Base-by-base conservation (phyloP, 2,888 invertebrate genomes). In the Balanococcus diminutus region DNA sequence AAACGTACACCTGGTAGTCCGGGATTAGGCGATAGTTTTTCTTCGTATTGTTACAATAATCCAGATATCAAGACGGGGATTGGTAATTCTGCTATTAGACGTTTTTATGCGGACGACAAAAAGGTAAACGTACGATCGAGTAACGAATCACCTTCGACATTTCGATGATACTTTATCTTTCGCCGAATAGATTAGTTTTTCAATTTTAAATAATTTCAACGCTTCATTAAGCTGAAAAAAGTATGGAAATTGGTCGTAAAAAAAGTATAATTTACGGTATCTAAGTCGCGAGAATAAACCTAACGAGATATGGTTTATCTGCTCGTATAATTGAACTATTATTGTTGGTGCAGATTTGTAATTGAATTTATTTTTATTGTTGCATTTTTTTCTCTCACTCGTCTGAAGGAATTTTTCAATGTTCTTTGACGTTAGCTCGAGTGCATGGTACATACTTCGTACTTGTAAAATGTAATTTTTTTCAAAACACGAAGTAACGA, bases 21-120 rank as follows among this genome's bases (percentile, higher is more conserved):
- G 46, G 84, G 36, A 39, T 42, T 84, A 84, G 42, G 72, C 28
- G 84, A 84, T 75, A 72, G 72, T 75, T 46, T 67, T 19, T 25
- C 22, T 39, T 84, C 56, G 22, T 83, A 19, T 39, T 28, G 9
- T 42, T 22, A 31, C 72, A 14, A 32, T 84, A 42, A 8, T 72
- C 86, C 42, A 19, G 75, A 84, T 42, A 42, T n/a, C 84, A 88
- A 88, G 87, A 88, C 88, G 88, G 88, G 88, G 86, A 87, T 87
- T 67, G 87, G 87, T 61, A 87, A 87, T 86, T 88, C 88, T 39
- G 87, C 87, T 87, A 87, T 88, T 88, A 88, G 88, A 87, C 88
- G 88, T 82, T 86, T 87, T 85, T 86, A 88, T 79, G 31, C 75
- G 32, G 84, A 84, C 42, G 84, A 84, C 6, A 84, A 31, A 84